A percentile compares a stretch with the other conserved stretches of the same genome.
Evolutionary conservation across 2,113 vertebrate species (phyloP).

Genomic region (Spermophilus dauricus): DNA sequence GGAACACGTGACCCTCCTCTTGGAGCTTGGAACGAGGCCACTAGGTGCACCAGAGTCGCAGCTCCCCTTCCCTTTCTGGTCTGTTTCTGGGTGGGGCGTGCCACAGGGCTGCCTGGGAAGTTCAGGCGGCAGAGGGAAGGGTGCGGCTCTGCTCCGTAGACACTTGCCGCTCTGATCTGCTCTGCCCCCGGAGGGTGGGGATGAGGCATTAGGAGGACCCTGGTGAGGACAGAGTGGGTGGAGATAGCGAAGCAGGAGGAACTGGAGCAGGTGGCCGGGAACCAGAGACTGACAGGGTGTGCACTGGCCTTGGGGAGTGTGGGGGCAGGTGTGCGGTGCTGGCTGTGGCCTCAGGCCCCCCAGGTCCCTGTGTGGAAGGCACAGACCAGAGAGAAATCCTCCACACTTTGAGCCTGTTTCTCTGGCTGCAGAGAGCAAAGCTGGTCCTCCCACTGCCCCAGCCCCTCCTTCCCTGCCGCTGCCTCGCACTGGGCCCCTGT

Average conservation of each 20-base stretch:
- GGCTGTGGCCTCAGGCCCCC: background rate
- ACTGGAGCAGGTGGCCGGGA: no score
- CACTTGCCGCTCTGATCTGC: accelerated
- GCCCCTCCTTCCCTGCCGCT: background rate
- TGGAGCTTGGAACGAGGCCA: background rate
- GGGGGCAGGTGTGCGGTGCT: no score
- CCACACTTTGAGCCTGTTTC: background rate
- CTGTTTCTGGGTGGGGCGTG: background rate
- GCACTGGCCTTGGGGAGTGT: no score
- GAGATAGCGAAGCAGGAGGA: background rate
- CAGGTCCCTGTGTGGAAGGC: no score
- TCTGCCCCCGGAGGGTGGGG: no score
- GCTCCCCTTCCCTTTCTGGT: background rate
- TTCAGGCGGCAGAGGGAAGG: accelerated
- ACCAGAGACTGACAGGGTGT: no score
- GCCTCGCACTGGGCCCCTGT: accelerated
- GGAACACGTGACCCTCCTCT: no score
- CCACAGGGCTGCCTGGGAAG: background rate
- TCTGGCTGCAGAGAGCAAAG: background rate
- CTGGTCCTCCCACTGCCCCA: background rate
- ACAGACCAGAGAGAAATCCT: background rate
- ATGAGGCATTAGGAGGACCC: no score
- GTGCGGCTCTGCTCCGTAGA: no score
- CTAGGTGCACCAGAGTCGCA: background rate
- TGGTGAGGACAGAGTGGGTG: accelerated